Evolutionary conservation across 2,797 vertebrate species (phyloP).

Genomic region (Channallabes apus): DNA sequence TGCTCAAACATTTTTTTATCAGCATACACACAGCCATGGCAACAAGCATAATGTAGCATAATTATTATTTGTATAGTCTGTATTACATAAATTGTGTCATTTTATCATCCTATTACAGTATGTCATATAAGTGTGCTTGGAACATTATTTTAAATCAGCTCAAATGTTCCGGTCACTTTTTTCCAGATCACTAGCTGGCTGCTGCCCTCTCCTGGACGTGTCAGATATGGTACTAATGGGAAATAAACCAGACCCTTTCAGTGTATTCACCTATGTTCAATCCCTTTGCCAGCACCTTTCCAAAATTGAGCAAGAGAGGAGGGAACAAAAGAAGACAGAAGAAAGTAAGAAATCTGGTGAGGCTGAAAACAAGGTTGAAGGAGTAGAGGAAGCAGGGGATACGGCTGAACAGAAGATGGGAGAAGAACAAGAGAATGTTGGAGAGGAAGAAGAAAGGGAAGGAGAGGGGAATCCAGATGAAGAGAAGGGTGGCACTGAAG

Average conservation of each 20-base stretch:
- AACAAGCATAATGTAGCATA: background rate
- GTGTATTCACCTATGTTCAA: conserved; percentile 97
- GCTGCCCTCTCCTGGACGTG: conserved; percentile 94
- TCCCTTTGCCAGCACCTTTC: conserved; percentile 93
- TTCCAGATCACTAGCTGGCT: conserved; percentile 87
- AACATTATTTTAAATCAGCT: background rate
- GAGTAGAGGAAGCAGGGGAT: conserved; percentile 29
- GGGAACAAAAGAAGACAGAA: conserved; percentile 25
- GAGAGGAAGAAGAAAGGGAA: conserved; percentile 42
- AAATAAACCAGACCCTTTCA: conserved; percentile 91
- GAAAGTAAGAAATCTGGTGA: conserved; percentile 23
- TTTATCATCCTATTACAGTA: background rate
- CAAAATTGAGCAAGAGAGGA: conserved; percentile 88
- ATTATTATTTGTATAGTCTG: background rate
- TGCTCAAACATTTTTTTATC: background rate
- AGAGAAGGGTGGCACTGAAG: conserved; percentile 45
- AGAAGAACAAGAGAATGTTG: conserved; percentile 27
- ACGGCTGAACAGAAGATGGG: conserved; percentile 49
- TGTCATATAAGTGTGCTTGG: background rate
- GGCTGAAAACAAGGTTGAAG: conserved; percentile 17
- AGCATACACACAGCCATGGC: background rate
- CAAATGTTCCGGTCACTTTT: background rate
- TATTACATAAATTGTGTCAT: background rate
- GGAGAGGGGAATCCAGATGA: conserved; percentile 39
- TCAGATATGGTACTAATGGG: conserved; percentile 97